Base-by-base conservation (phyloP, 1,140 invertebrate genomes). In the Conus betulinus region DNA sequence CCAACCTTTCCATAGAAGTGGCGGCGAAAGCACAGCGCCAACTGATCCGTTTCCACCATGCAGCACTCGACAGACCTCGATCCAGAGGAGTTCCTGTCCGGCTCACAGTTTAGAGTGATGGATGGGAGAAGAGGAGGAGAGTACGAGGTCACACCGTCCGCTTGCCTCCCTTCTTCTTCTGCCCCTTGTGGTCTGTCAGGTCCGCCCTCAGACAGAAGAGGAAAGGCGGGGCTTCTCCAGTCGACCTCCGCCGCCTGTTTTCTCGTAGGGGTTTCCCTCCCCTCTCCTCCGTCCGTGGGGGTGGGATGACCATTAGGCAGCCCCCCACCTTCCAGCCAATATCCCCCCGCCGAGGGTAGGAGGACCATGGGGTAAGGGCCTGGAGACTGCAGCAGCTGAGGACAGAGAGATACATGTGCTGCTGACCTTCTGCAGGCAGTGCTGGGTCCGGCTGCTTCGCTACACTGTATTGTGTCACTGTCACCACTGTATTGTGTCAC, bases 1-100 rank as follows among this genome's bases (percentile, higher is more conserved):
- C 39, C 97, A 96, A 98, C 98, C 96, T 98, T 97, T 89, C 97
- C 98, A 84, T 98, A 96, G 95, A 99, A 99, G 95, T 98, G 98
- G 91, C 97, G 96, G 90, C 98, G 96, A 95, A 99, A 99, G 91
- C 97, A 98, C 94, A 98, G 98, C 89, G 98, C 98, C 27, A 98
- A 98, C 92, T 99, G 98, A 93, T 99, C 98, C 79, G 97, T 98
- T 95, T 99, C 98, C 93, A 99, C 97, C 94, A 98, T 98, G n/a
- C 91, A 57, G 39, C 53, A 57, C n/a, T 88, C 87, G 15, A 85
- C 87, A 11, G 84, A 67, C 51, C 52, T 51, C 17, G 53, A 74
- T 20, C n/a, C 15, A n/a, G 51, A 23, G 79, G 51, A 20, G 39
- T 53, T 51, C 51, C 13, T 2, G 51, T 7, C 6, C 20, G 6